These are phyloP conservation scores for Xestia c-nigrum DNA, from an alignment of 2,888 invertebrate genomes.

Conservation along the genomic window DNA sequence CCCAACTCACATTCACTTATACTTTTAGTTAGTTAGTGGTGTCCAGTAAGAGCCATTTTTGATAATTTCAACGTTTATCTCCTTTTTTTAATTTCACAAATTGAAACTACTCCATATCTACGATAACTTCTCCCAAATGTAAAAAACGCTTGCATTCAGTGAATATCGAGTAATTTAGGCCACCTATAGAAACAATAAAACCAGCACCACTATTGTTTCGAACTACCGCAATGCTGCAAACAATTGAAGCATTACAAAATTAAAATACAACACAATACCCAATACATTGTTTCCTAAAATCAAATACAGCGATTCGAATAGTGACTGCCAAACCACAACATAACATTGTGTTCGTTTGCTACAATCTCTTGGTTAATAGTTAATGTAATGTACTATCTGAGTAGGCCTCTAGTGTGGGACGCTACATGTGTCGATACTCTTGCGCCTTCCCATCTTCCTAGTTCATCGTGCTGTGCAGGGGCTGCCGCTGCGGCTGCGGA, in stretches of 20 bases:
- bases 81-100: not conserved
- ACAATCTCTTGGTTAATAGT: constrained; percentile 10
- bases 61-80: not conserved
- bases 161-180: constrained; percentile 6
- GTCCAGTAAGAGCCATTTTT: not conserved
- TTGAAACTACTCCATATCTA: not conserved
- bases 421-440: no score
- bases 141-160: not conserved
- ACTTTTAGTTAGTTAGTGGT: not conserved
- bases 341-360: constrained; percentile 25
- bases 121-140: not conserved
- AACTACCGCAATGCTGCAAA: constrained; percentile 46
- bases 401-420: no score
- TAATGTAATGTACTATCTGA: not conserved
- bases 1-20: no score
- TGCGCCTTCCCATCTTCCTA: no score
- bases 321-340: constrained; percentile 20
- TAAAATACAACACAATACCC: constrained; percentile 46
- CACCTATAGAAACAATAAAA: constrained; percentile 18
- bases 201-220: constrained; percentile 24
- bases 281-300: constrained; percentile 51
- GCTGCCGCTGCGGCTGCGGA: no score
- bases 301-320: constrained; percentile 35
- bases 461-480: no score
- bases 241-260: constrained; percentile 42